Percentiles rank a stretch among this genome's conserved stretches.
Evolutionary conservation across 2,888 invertebrate genomes (phyloP).

Genomic region (Oligia latruncula): DNA sequence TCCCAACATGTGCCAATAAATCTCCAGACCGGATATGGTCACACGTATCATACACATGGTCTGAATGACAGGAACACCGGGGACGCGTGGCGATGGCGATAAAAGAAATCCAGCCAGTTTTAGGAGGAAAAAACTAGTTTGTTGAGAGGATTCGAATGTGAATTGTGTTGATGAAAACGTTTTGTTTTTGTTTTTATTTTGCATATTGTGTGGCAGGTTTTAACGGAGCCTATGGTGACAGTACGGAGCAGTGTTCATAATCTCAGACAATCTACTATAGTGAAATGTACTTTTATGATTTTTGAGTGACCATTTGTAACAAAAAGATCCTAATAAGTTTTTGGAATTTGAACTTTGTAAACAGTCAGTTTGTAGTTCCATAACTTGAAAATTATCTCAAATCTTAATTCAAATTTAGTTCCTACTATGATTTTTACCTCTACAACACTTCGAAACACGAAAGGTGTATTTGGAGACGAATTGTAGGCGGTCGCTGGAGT

Average conservation of each 20-base stretch:
- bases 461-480: not conserved
- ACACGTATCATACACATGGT: constrained; percentile 66
- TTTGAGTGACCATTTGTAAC: not conserved
- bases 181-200: constrained; percentile 9
- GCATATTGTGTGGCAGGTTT: not conserved
- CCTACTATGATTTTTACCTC: not conserved
- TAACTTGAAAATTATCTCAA: not conserved
- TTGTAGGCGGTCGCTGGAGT: too few relatives aligned
- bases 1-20: constrained; percentile 79
- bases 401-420: not conserved
- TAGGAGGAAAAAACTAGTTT: not conserved
- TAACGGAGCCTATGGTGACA: not conserved
- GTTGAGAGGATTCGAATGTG: constrained; percentile 19
- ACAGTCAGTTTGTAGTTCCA: not conserved
- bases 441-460: not conserved
- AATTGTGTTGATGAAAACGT: constrained; percentile 11
- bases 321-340: not conserved
- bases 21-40: constrained; percentile 81
- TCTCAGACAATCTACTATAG: not conserved
- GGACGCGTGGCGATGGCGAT: constrained; percentile 50
- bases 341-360: not conserved
- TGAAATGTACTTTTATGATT: not conserved
- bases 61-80: constrained; percentile 43
- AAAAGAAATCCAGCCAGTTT: constrained; percentile 17
- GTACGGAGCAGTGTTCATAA: not conserved